phyloP scores from a whole-genome alignment of 1,140 invertebrate species.

The Amyelois transitella region DNA sequence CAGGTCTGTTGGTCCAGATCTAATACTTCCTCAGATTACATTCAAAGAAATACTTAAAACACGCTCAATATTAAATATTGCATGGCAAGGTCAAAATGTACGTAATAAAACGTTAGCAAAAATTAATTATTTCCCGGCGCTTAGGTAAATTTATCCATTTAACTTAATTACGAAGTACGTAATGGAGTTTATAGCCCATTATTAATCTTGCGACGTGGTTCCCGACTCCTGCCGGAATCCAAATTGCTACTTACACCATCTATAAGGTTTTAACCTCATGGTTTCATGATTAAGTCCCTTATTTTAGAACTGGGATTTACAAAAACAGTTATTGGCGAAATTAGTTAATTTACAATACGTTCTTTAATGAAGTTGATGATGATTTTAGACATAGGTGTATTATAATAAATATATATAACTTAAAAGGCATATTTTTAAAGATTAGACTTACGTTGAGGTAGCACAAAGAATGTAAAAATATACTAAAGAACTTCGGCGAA shows the following conservation, averaged over 20 bases:
- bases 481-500: no score
- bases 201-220: conserved; percentile 53
- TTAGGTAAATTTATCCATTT: conserved; percentile 56
- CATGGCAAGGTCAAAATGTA: not conserved
- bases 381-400: no score
- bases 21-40: no score
- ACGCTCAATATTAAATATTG: not conserved
- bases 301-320: not conserved
- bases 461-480: no score
- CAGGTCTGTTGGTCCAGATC: no score
- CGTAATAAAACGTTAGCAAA: conserved; percentile 27
- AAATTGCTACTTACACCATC: not conserved
- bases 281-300: not conserved
- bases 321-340: no score
- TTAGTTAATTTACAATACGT: no score
- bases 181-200: conserved; percentile 60
- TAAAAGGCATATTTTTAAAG: no score
- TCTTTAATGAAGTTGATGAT: no score
- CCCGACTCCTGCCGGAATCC: conserved; percentile 16
- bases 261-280: conserved; percentile 18
- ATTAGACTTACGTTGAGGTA: no score
- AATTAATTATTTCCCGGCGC: conserved; percentile 52
- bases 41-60: no score
- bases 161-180: conserved; percentile 59
- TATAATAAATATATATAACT: no score